Base-by-base conservation (phyloP, 2,113 vertebrate species). In the Podiceps cristatus region DNA sequence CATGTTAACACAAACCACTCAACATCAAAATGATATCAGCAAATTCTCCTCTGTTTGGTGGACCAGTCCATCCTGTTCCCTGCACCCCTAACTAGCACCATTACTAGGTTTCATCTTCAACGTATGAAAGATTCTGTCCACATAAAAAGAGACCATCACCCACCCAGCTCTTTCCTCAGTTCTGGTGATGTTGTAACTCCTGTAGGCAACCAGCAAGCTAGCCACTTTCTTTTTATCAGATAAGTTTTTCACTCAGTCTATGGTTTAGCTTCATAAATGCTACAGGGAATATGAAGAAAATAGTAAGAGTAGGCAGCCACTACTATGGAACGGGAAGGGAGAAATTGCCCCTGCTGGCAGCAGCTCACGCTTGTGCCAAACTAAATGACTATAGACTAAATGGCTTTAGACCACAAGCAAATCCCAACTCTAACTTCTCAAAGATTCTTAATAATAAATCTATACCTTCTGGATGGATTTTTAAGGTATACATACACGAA, bases 61-160 rank as follows among this genome's bases (percentile, higher is more conserved):
- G 42, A 33, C 35, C 52, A 33, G 13, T 4, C 42, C 62, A 44
- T 24, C 35, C 79, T 49, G 1, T 25, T 75, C 50, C 25, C 44
- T 40, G 3, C 63, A 16, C 1, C 8, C 13, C 0, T 1, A 52
- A 27, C 11, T 5, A 87, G 8, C 8, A 66, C 4, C 15, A 42
- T 29, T 16, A 31, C 2, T 14, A 29, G 20, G 10, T 33, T 85
- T 90, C 10, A 2, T 37, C 44, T 50, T 63, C 16, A 22, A 5
- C 11, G 3, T 2, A 7, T 37, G 4, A 9, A 53, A 55, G 19
- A 29, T 42, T 50, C 25, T 35, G 25, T 18, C 15, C 4, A 9
- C 24, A 8, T 25, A 22, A 49, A 86, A 62, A 31, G 25, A 45
- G 2, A 11, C 4, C 11, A 28, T 35, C 31, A 45, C 11, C 7